These are phyloP conservation scores for Cerastis rubricosa DNA, from an alignment of 2,888 invertebrate species.

Conservation along the genomic window DNA sequence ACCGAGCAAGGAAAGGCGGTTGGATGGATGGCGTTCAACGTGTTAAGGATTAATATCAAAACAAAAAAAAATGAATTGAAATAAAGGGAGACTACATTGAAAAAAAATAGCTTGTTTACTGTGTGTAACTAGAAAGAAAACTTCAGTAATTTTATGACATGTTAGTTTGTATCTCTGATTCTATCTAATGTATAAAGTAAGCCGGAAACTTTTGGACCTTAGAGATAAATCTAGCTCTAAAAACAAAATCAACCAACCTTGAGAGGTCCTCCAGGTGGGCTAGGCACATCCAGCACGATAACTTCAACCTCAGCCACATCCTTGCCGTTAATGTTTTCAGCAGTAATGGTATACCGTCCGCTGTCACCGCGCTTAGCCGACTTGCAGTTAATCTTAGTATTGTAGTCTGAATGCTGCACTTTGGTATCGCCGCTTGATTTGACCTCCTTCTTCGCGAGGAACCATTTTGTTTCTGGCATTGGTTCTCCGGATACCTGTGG, in stretches of 20 bases:
- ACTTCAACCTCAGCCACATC: conserved; percentile 98
- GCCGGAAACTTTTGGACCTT: no score
- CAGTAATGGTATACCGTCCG: conserved; percentile 97
- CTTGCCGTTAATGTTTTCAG: conserved; percentile 98
- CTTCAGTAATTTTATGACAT: no score
- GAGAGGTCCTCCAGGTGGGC: conserved; percentile 97
- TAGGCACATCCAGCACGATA: conserved; percentile 96
- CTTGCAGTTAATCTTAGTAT: conserved; percentile 95
- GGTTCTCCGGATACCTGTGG: conserved; percentile 95
- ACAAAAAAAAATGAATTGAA: no score
- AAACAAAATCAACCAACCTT: conserved; percentile 89
- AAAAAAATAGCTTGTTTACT: no score
- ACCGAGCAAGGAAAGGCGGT: no score
- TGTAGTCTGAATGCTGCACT: conserved; percentile 95
- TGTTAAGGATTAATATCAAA: no score
- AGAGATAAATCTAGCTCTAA: not conserved
- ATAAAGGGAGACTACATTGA: no score
- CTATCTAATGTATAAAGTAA: no score
- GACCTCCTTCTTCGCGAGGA: conserved; percentile 95
- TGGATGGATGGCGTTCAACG: no score
- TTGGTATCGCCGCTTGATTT: conserved; percentile 94
- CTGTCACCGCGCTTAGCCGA: conserved; percentile 96
- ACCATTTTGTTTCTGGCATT: conserved; percentile 98
- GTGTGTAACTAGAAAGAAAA: no score
- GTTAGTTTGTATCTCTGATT: no score